Conservation (phyloP, 1,140 invertebrate genomes). For the Pogonomyrmex barbatus region DNA sequence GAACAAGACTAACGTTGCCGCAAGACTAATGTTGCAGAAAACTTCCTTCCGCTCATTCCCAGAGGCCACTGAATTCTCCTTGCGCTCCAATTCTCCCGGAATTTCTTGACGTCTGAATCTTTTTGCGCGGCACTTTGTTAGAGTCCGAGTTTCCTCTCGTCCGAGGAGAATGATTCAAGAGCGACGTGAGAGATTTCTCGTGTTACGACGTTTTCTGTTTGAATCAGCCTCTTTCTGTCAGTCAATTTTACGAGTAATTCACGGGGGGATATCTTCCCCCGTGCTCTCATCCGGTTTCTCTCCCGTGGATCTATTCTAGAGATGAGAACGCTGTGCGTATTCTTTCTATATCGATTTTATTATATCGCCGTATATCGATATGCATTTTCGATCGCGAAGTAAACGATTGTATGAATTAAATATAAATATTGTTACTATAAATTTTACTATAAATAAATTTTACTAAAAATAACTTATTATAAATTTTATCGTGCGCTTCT, state of each 20-base stretch:
- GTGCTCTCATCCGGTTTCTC: not conserved
- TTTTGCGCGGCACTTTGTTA: not conserved
- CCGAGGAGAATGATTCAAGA: conserved; percentile 12
- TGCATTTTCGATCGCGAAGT: not conserved
- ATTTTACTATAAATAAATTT: too few species aligned
- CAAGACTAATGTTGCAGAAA: not conserved
- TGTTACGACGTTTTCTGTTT: conserved; percentile 43
- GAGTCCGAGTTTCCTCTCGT: conserved; percentile 6
- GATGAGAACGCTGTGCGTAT: not conserved
- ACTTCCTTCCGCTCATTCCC: not conserved
- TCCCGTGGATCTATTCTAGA: not conserved
- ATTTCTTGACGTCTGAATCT: conserved; percentile 32
- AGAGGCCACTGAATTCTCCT: not conserved
- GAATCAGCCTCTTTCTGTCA: conserved; percentile 24
- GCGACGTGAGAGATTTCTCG: conserved; percentile 49
- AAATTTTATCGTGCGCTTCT: not conserved
- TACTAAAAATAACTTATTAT: too few species aligned
- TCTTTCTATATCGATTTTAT: not conserved
- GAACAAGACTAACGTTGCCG: not conserved
- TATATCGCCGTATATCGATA: not conserved
- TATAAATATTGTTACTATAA: too few species aligned
- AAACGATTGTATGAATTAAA: not conserved
- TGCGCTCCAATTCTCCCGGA: not conserved
- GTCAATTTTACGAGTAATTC: conserved; percentile 27
- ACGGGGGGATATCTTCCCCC: not conserved